A percentile compares a stretch with the other conserved stretches of the same genome.
Evolutionary conservation across 2,888 invertebrate species (phyloP).

Genomic region (Tethea ocularis): DNA sequence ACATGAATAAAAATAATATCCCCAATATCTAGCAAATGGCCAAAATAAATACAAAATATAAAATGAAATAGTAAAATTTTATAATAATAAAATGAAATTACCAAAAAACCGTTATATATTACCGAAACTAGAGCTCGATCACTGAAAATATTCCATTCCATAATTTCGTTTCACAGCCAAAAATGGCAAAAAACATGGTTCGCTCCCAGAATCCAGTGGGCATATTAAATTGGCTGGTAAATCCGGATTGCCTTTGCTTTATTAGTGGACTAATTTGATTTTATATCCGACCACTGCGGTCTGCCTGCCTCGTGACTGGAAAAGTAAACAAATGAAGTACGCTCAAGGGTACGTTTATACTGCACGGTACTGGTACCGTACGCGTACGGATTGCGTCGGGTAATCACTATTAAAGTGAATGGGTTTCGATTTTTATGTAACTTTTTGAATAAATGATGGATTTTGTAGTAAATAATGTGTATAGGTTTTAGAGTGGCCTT

Average conservation of each 20-base stretch:
- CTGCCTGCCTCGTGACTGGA: constrained; percentile 58
- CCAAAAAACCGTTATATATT: neutral
- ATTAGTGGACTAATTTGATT: constrained; percentile 77
- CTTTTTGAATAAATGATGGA: neutral
- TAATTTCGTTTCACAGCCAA: constrained; percentile 7
- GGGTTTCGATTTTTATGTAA: neutral
- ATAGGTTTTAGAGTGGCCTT: neutral
- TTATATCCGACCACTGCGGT: constrained; percentile 62
- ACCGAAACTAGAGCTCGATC: constrained; percentile 1
- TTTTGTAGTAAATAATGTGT: too few species aligned
- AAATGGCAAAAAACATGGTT: neutral
- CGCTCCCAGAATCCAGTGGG: constrained; percentile 33
- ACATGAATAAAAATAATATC: neutral
- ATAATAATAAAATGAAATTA: neutral
- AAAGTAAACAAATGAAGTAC: constrained; percentile 61
- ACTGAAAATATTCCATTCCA: constrained; percentile 4
- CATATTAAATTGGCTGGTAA: constrained; percentile 59
- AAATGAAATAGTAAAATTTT: neutral
- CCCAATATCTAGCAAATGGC: neutral
- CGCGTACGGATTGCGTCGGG: neutral
- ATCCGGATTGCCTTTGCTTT: constrained; percentile 73
- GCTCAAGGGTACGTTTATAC: constrained; percentile 21
- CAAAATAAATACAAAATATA: neutral
- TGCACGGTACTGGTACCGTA: neutral
- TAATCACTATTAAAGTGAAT: constrained; percentile 1